Evolutionary conservation across 2,113 vertebrate species (phyloP), one percentile per base, ranked within the genome.

Genomic region (Kobus ellipsiprymnus): DNA sequence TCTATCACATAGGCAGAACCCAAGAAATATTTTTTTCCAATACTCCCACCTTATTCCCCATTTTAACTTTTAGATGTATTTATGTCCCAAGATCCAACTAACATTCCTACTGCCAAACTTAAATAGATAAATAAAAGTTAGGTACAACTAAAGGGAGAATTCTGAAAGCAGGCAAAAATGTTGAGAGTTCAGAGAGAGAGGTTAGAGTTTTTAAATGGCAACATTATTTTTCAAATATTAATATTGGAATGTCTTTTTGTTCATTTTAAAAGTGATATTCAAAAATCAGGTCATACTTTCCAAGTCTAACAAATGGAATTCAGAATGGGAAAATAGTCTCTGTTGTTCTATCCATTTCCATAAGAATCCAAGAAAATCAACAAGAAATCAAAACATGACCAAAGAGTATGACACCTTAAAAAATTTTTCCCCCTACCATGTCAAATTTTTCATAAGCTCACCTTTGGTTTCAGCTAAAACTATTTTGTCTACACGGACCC

Each of bases 311-410:
- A 88, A 87, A 84, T 40, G 25, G 62, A 95, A 89, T 83, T 95
- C 62, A 89, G 62, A 91, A 84, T 54, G 40, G 21, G 86, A 78
- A 95, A 95, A 82, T 6, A 77, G n/a, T 82, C 40, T 77, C 78
- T 94, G 59, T 80, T 93, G 55, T 46, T 94, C 71, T 94, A 57
- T 78, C 33, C 44, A 60, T 88, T 87, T 77, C 59, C 78, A 77
- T 27, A 85, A 94, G 85, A 85, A 91, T 88, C 17, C 67, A 97
- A 67, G 71, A 94, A 96, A 94, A 83, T 86, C 59, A 91, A n/a
- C 96, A 55, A 80, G 50, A 91, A 87, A 93, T 89, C 33, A 93
- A 96, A 96, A 86, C 40, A 80, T 12, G 33, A 93, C 30, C 57
- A 81, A 77, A 77, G 33, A 77, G 10, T 52, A 36, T 36, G 36